These are phyloP conservation scores for Pseudocheirus occidentalis DNA, from an alignment of 2,797 vertebrate genomes.

Conservation along the genomic window DNA sequence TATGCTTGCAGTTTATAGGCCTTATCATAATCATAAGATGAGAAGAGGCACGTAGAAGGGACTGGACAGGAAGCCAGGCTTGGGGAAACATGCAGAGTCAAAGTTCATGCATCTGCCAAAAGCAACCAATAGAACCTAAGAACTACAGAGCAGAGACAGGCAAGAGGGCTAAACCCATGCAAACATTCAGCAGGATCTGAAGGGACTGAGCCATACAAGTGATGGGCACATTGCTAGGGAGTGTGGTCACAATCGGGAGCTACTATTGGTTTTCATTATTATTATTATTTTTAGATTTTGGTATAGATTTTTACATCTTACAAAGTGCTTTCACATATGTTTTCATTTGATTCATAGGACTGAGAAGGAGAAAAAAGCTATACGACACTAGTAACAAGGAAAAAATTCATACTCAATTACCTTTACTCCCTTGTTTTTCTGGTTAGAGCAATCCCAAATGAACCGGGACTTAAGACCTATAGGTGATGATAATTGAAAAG, in stretches of 20 bases:
- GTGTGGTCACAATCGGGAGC: neutral
- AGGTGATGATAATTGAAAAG: slow-evolving; percentile 45
- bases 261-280: neutral
- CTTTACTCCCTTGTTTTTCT: neutral
- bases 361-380: neutral
- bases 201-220: neutral
- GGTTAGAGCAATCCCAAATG: slow-evolving; percentile 5
- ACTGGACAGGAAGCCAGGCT: neutral
- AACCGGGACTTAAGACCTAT: slow-evolving; percentile 11
- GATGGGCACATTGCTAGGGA: slow-evolving; percentile 3
- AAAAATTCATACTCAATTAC: neutral
- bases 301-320: neutral
- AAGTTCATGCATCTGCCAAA: neutral
- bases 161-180: neutral
- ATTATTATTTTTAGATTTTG: neutral
- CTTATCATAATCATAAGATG: neutral
- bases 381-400: neutral
- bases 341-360: neutral
- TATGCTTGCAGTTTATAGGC: neutral
- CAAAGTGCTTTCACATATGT: neutral
- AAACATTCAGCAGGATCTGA: no score
- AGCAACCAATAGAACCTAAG: neutral
- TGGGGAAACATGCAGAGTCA: neutral
- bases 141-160: slow-evolving; percentile 1
- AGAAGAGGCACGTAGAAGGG: neutral